Evolutionary conservation across 2,113 vertebrate species (phyloP), one percentile per base, ranked within the genome.

Genomic region (Elaphurus davidianus): DNA sequence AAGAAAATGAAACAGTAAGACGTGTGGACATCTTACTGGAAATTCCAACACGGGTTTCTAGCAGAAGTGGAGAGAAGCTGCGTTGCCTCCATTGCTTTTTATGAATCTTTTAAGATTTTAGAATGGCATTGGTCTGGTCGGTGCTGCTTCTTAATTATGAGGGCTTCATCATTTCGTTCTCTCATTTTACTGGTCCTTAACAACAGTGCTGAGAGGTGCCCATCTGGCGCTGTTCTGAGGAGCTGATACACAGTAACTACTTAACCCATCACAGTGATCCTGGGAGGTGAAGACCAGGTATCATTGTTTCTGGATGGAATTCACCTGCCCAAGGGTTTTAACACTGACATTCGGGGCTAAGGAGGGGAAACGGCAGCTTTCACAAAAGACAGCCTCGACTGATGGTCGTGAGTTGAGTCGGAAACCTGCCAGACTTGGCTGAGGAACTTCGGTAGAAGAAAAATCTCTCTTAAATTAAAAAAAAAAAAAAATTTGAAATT

Each of bases 81-180:
- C 10, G 17, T 7, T 0, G 0, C 45, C 33, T 45, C 52, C 47
- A 1, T 52, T 45, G 21, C 16, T 47, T 27, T 6, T 33, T 28
- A 21, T 33, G 6, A 2, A 47, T 33, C 52, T 16, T 30, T 16
- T 25, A 15, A 25, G 47, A n/a, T 52, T n/a, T 28, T 8, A 21
- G 78, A 50, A 40, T 6, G 13, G 43, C 4, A 3, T 62, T 21
- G 8, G 50, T 85, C 30, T 3, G 17, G 17, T 50, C 7, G 27
- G 27, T 33, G 60, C 87, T 27, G 10, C 54, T n/a, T 28, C 27
- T 74, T 33, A 9, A n/a, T 64, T 28, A 9, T 30, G 14, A 64
- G 76, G 89, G 36, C 55, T 62, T 67, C 7, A 13, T 7, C 15
- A 54, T 57, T 23, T 47, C 10, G 0, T 81, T 55, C 13, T 33